phyloP scores from a whole-genome alignment of 53 echinoderm and acorn worm genomes.

The Glandiceps talaboti region DNA sequence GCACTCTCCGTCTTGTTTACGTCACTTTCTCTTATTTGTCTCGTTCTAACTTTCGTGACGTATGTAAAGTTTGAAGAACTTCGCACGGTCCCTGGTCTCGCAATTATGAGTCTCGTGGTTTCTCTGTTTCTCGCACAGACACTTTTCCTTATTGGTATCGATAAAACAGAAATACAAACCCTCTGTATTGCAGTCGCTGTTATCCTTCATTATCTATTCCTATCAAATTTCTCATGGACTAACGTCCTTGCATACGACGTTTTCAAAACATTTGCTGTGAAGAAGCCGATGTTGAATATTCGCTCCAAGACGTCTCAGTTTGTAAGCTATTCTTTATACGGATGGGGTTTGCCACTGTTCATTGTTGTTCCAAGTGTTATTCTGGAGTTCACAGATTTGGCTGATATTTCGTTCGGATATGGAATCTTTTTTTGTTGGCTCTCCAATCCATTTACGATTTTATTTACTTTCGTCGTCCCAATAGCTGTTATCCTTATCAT shows the following conservation, averaged over 20 bases:
- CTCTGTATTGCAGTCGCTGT: slow-evolving; percentile 44
- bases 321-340: slow-evolving; percentile 51
- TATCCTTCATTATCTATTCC: slow-evolving; percentile 55
- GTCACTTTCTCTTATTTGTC: slow-evolving; percentile 34
- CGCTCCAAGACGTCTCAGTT: slow-evolving; percentile 18
- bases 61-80: slow-evolving; percentile 63
- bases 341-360: slow-evolving; percentile 59
- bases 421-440: slow-evolving; percentile 82
- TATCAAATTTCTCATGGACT: slow-evolving; percentile 67
- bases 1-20: slow-evolving; percentile 36
- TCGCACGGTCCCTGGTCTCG: slow-evolving; percentile 79
- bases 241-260: slow-evolving; percentile 72
- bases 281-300: slow-evolving; percentile 15
- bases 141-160: slow-evolving; percentile 40
- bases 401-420: slow-evolving; percentile 50
- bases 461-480: slow-evolving; percentile 56
- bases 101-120: slow-evolving; percentile 52
- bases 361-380: slow-evolving; percentile 29
- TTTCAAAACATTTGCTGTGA: slow-evolving; percentile 75
- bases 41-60: slow-evolving; percentile 57
- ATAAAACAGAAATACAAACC: slow-evolving; percentile 17
- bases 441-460: slow-evolving; percentile 46
- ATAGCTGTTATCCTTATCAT: slow-evolving; percentile 23
- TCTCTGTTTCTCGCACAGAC: slow-evolving; percentile 40
- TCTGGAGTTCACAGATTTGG: slow-evolving; percentile 47